Conservation (phyloP, 2,113 vertebrate species). For the Sigmodon hispidus region DNA sequence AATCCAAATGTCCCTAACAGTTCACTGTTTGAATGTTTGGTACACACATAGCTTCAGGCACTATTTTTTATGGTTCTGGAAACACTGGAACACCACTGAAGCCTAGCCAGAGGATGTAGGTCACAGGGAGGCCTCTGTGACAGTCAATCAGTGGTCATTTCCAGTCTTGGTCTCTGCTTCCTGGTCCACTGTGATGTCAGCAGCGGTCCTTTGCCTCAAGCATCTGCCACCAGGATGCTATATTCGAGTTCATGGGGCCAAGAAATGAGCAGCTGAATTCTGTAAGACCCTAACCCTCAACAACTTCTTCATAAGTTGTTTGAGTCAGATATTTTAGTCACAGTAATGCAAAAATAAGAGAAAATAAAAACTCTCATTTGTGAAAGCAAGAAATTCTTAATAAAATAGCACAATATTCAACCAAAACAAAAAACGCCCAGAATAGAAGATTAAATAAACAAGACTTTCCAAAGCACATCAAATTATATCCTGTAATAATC, state of each 20-base stretch:
- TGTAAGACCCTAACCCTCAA: neutral
- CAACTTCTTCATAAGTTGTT: neutral
- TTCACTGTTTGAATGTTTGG: neutral
- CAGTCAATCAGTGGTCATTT: neutral
- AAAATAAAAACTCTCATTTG: neutral
- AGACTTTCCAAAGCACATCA: neutral
- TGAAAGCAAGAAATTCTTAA: neutral
- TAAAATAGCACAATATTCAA: neutral
- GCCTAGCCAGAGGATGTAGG: neutral
- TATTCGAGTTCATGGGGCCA: neutral
- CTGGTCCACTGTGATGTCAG: neutral
- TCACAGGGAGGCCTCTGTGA: neutral
- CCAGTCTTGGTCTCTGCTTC: neutral
- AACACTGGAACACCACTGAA: neutral
- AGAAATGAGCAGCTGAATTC: neutral
- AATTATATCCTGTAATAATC: neutral
- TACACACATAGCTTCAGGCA: neutral
- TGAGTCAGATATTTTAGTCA: neutral
- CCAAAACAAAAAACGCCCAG: slow-evolving; percentile 8
- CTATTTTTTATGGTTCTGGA: neutral
- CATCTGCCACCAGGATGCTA: neutral
- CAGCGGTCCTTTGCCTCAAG: neutral
- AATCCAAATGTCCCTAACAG: neutral
- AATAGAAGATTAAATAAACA: slow-evolving; percentile 18
- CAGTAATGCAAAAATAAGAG: neutral